Evolutionary conservation across 1,140 invertebrate species (phyloP).

Genomic region (Dinoponera quadriceps): DNA sequence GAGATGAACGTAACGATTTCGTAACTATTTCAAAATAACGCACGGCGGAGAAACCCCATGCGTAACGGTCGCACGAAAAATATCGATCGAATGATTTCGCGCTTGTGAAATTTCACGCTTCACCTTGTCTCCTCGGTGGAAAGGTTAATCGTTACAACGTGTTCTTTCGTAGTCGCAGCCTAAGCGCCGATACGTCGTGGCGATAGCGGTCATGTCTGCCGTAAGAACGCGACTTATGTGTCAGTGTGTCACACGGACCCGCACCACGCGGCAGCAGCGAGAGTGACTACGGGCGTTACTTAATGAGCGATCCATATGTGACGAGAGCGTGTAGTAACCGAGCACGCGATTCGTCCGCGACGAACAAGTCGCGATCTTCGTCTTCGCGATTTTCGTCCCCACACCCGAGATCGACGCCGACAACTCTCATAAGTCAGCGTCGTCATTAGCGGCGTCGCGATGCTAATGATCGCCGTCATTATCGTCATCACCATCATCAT

Average conservation of each 20-base stretch:
- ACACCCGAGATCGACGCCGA: background rate
- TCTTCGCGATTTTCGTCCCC: conserved; percentile 1
- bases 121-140: background rate
- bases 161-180: no score
- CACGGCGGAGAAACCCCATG: background rate
- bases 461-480: background rate
- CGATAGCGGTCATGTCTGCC: background rate
- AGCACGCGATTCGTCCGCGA: background rate
- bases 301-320: conserved; percentile 68
- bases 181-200: background rate
- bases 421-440: background rate
- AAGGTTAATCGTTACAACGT: no score
- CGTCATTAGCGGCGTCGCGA: conserved; percentile 12
- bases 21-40: background rate
- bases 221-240: conserved; percentile 65
- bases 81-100: no score
- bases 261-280: conserved; percentile 65
- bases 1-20: no score
- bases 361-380: background rate
- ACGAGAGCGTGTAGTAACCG: conserved; percentile 52
- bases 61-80: no score
- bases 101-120: background rate
- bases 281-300: conserved; percentile 69
- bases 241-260: conserved; percentile 69
- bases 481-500: background rate